A percentile compares a stretch with the other conserved stretches of the same genome.
These are phyloP conservation scores for Callorhinus ursinus DNA, from an alignment of 2,113 vertebrate genomes.

Conservation along the genomic window DNA sequence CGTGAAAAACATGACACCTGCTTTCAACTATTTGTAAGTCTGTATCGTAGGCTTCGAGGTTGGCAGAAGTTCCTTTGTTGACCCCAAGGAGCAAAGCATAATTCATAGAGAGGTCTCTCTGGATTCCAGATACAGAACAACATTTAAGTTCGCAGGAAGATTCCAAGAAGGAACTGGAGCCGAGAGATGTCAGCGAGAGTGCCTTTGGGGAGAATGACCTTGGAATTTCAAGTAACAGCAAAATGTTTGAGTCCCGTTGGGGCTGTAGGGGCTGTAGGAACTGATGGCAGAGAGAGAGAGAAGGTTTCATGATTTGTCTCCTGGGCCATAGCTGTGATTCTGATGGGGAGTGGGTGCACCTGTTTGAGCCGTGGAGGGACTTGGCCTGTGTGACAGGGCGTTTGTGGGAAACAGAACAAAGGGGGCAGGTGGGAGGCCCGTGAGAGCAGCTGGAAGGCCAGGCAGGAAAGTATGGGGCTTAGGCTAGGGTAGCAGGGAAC, in stretches of 20 bases:
- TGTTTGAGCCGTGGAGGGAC: background rate
- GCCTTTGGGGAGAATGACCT: background rate
- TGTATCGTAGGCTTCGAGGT: background rate
- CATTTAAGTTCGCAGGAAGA: no score
- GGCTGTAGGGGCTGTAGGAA: background rate
- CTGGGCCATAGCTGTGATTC: no score
- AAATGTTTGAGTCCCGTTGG: accelerated
- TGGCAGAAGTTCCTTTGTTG: background rate
- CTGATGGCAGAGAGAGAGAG: background rate
- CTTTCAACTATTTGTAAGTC: background rate
- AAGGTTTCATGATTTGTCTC: background rate
- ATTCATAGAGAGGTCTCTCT: background rate
- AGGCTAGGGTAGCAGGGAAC: background rate
- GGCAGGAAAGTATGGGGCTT: background rate
- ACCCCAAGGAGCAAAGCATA: background rate
- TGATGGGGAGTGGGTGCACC: background rate
- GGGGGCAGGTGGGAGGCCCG: accelerated
- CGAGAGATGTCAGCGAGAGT: background rate
- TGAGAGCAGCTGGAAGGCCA: background rate
- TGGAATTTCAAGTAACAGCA: background rate
- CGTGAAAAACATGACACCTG: background rate
- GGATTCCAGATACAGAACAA: background rate
- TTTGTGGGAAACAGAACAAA: background rate
- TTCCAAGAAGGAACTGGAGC: background rate
- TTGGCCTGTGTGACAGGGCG: background rate